Base-by-base conservation (phyloP, 2,113 vertebrate genomes). In the Bos javanicus region DNA sequence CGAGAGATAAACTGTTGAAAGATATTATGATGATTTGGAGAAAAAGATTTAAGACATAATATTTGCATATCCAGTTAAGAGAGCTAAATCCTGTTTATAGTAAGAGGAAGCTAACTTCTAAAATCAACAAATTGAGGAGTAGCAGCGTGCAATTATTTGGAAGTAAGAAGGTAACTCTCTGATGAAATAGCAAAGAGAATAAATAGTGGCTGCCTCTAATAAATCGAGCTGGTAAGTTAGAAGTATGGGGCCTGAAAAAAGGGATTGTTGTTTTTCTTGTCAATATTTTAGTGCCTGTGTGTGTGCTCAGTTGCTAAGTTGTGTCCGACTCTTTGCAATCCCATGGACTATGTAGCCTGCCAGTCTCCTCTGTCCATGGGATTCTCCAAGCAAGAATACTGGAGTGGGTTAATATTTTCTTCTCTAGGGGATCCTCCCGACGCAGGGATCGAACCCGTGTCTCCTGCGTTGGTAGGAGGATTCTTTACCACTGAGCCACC, bases 91-190 rank as follows among this genome's bases (percentile, higher is more conserved):
- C 13, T 67, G 15, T 48, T 92, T 87, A 90, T 59, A 23, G 0
- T 17, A 87, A 39, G n/a, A 64, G 64, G 26, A 96, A 96, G 74
- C 71, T 84, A 96, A 87, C 39, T 57, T 67, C 48, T 97, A 88
- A 96, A 91, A 67, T 92, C 14, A 84, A 74, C 43, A 64, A 84
- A 59, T 2, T 56, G 30, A 91, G 54, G 54, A 60, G 36, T 16
- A 71, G 50, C 50, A 87, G 50, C 12, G 17, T 11, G 2, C 48
- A 52, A 81, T 80, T 46, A 93, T 85, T 96, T 97, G 74, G 60
- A 80, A 95, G 85, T 36, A 67, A 52, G 43, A 94, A 43, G 10
- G 15, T 86, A 56, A 36, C 25, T 30, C 43, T 16, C 8, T 64
- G 7, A 15, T 46, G 36, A n/a, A 92, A 90, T 13, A 78, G 54